Percentiles rank a stretch among this genome's conserved stretches.
Conservation (phyloP, 2,888 invertebrate genomes). For the Pollenia griseotomentosa region DNA sequence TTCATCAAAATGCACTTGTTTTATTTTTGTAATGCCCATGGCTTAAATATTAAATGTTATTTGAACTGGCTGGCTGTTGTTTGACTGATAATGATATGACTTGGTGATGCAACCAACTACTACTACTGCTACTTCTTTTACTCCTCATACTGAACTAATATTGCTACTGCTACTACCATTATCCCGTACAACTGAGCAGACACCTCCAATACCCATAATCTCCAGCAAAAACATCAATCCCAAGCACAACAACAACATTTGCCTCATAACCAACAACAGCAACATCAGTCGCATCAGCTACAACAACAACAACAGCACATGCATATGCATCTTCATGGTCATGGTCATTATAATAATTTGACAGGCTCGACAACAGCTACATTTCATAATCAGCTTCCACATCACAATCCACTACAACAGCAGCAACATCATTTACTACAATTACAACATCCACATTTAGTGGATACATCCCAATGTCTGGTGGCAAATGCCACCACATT, state of each 20-base stretch:
- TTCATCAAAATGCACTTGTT: conserved; percentile 58
- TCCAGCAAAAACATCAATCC: conserved; percentile 78
- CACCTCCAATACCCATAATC: conserved; percentile 66
- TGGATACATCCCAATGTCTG: conserved; percentile 69
- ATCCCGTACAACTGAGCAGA: conserved; percentile 40
- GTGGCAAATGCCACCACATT: conserved; percentile 88
- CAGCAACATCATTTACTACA: conserved; percentile 42
- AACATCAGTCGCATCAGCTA: conserved; percentile 77
- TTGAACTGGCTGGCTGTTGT: conserved; percentile 52
- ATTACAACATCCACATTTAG: conserved; percentile 55
- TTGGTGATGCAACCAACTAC: conserved; percentile 22
- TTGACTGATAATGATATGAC: conserved; percentile 40
- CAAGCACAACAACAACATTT: conserved; percentile 71
- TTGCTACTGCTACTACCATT: neutral
- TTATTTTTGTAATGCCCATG: conserved; percentile 58
- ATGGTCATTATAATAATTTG: conserved; percentile 73
- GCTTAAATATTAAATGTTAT: conserved; percentile 46
- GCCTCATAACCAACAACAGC: conserved; percentile 73
- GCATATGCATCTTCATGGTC: conserved; percentile 73
- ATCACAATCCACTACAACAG: conserved; percentile 57
- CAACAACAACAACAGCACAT: conserved; percentile 74
- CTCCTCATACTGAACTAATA: conserved; percentile 14
- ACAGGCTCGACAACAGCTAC: conserved; percentile 74
- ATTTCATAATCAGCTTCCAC: conserved; percentile 76
- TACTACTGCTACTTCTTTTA: neutral